Conservation (phyloP, 2,113 vertebrate species). For the Dicaeum eximium region DNA sequence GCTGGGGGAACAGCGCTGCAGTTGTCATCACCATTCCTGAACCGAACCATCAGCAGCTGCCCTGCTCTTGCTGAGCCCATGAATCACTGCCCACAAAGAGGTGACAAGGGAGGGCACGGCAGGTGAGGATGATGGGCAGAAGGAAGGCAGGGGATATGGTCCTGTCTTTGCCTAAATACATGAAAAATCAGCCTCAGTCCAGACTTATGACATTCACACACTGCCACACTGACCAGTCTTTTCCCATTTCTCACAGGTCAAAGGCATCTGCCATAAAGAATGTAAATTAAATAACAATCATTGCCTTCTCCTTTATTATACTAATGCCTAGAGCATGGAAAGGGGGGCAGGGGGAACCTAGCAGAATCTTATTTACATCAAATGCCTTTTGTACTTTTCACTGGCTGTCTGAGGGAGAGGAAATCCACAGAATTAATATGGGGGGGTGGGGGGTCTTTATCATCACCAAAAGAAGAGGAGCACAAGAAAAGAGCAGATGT, state of each 20-base stretch:
- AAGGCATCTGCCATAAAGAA: not conserved
- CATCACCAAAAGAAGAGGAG: not conserved
- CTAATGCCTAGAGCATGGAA: not conserved
- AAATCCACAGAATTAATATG: not conserved
- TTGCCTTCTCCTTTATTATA: not conserved
- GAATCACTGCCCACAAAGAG: not conserved
- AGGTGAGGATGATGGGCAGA: not conserved
- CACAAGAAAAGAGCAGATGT: not conserved
- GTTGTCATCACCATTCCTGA: not conserved
- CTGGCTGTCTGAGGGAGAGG: not conserved
- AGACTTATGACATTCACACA: not conserved
- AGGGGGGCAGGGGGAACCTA: accelerated
- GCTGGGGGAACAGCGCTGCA: not conserved
- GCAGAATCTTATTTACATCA: not conserved
- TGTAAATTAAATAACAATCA: not conserved
- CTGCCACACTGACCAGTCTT: not conserved
- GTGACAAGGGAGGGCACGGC: accelerated
- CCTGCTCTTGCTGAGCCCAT: not conserved
- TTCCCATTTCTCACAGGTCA: not conserved
- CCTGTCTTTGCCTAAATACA: not conserved
- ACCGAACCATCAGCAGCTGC: not conserved
- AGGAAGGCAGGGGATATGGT: not conserved
- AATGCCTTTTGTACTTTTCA: not conserved
- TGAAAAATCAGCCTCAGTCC: not conserved
- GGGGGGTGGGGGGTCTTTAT: not conserved